Percentiles rank a stretch among this genome's conserved stretches.
Conservation (phyloP, 2,888 invertebrate genomes). For the Keiferia lycopersicella region DNA sequence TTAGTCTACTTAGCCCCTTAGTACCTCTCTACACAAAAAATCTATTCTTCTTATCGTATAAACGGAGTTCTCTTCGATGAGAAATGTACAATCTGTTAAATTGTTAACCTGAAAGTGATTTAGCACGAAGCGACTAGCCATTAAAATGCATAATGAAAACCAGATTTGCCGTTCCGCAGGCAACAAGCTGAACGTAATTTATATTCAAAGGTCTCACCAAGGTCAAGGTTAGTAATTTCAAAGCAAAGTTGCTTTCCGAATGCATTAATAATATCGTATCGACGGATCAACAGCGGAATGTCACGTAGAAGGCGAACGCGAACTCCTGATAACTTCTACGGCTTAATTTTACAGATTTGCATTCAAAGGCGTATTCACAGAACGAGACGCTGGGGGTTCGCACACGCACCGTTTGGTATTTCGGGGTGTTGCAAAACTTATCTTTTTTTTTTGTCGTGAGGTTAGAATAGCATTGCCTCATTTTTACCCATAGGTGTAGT, state of each 20-base stretch:
- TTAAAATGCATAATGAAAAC: constrained; percentile 5
- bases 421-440: too few relatives aligned
- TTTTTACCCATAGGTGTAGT: too few relatives aligned
- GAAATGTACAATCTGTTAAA: too few relatives aligned
- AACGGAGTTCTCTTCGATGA: too few relatives aligned
- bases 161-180: not conserved
- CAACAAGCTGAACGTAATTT: not conserved
- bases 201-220: constrained; percentile 2
- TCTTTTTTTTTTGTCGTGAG: too few relatives aligned
- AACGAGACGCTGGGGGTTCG: not conserved
- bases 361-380: not conserved
- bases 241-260: constrained; percentile 22
- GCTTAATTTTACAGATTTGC: constrained; percentile 43
- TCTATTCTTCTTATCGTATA: too few relatives aligned
- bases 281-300: constrained; percentile 37
- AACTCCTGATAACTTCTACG: constrained; percentile 36
- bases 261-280: constrained; percentile 32
- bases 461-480: too few relatives aligned
- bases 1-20: too few relatives aligned
- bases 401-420: too few relatives aligned
- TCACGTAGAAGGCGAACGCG: constrained; percentile 38
- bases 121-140: not conserved
- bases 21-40: too few relatives aligned
- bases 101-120: not conserved
- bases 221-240: constrained; percentile 1